Conservation (phyloP, 2,113 vertebrate species). For the Pteropus alecto region DNA sequence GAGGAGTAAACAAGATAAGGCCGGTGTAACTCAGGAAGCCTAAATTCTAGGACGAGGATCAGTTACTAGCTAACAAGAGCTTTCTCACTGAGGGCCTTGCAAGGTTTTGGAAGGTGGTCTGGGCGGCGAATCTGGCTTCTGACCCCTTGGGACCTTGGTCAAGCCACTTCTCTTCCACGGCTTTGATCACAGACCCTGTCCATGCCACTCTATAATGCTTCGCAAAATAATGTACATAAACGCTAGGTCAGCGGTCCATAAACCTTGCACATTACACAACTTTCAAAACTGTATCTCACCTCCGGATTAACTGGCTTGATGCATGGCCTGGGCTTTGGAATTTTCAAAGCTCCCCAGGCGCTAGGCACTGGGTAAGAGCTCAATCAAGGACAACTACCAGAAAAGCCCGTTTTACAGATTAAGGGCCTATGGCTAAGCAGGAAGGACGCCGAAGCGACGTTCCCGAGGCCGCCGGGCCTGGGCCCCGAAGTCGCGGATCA, state of each 20-base stretch:
- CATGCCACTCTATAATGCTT: neutral
- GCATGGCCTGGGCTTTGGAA: neutral
- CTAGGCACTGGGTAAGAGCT: no score
- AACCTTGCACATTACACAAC: neutral
- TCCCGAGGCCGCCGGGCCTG: neutral
- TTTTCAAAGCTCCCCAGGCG: neutral
- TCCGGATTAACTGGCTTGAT: neutral
- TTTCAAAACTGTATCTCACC: neutral
- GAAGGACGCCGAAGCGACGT: neutral
- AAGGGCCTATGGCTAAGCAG: neutral
- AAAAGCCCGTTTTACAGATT: neutral
- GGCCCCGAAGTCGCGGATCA: no score
- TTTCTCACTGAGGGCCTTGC: neutral
- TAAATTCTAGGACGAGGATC: neutral
- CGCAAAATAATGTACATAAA: neutral
- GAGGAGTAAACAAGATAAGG: neutral
- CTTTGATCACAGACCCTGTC: neutral
- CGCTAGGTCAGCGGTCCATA: neutral
- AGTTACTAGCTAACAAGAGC: no score
- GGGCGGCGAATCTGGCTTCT: neutral
- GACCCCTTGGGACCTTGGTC: neutral
- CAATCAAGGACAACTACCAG: neutral
- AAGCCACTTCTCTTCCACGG: neutral
- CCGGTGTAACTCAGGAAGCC: neutral
- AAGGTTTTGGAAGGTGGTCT: neutral